Percentiles rank a stretch among this genome's conserved stretches.
phyloP scores from a whole-genome alignment of 2,113 vertebrate species.

The Calyptommatus sinebrachiatus region DNA sequence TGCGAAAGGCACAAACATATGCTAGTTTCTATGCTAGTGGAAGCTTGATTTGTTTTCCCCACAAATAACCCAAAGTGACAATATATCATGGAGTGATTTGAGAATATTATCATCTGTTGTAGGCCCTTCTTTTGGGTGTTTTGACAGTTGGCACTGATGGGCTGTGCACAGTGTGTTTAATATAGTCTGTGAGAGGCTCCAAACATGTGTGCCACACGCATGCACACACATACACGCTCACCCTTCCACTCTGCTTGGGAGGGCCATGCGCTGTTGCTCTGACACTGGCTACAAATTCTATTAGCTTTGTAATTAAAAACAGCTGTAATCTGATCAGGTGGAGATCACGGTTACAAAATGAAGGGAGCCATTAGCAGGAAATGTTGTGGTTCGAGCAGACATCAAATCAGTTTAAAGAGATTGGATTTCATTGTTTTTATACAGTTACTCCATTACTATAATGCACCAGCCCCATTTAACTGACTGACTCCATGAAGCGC shows the following conservation, averaged over 20 bases:
- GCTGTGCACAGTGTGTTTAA: slow-evolving; percentile 28
- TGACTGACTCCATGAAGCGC: slow-evolving; percentile 63
- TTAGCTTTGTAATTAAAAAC: slow-evolving; percentile 79
- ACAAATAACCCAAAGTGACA: not conserved
- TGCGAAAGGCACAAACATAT: no score
- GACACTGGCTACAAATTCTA: slow-evolving; percentile 74
- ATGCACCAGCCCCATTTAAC: slow-evolving; percentile 83
- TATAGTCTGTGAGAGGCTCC: slow-evolving; percentile 31
- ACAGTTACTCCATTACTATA: slow-evolving; percentile 85
- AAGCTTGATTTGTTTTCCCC: not conserved
- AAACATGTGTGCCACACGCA: not conserved
- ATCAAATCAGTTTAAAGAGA: slow-evolving; percentile 89
- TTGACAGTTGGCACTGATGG: slow-evolving; percentile 39
- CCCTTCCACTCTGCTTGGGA: slow-evolving; percentile 34
- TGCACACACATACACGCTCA: not conserved
- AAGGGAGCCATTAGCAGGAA: slow-evolving; percentile 92
- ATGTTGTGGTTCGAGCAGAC: slow-evolving; percentile 79
- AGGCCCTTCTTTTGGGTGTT: slow-evolving; percentile 18
- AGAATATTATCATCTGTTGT: slow-evolving; percentile 21
- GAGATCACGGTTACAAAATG: slow-evolving; percentile 86
- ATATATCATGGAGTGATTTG: not conserved
- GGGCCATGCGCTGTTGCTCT: slow-evolving; percentile 68
- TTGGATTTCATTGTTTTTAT: slow-evolving; percentile 86
- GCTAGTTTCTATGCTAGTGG: not conserved
- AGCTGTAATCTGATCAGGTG: slow-evolving; percentile 84